Percentiles rank a stretch among this genome's conserved stretches.
phyloP scores from a whole-genome alignment of 2,888 invertebrate species.

The Eremobia ochroleuca region DNA sequence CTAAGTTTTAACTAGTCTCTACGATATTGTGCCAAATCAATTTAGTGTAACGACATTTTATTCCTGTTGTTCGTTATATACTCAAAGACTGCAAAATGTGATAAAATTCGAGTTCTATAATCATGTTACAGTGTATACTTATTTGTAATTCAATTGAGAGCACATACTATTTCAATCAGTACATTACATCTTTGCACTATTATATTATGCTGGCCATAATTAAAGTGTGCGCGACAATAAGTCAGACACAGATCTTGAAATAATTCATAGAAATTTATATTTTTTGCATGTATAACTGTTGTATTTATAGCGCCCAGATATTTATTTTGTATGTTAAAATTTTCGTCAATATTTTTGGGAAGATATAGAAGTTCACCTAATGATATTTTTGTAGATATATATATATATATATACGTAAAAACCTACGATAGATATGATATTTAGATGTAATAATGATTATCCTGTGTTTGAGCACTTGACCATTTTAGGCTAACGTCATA shows the following conservation, averaged over 20 bases:
- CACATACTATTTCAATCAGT: constrained; percentile 57
- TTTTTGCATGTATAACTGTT: constrained; percentile 73
- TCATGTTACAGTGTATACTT: constrained; percentile 65
- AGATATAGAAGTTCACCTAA: constrained; percentile 51
- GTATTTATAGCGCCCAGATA: constrained; percentile 70
- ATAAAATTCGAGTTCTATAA: constrained; percentile 75
- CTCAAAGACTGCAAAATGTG: constrained; percentile 86
- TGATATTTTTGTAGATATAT: constrained; percentile 68
- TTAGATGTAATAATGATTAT: constrained; percentile 47
- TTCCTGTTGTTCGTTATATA: constrained; percentile 72
- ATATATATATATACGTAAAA: constrained; percentile 57
- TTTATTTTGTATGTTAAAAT: constrained; percentile 75
- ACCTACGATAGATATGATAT: constrained; percentile 47
- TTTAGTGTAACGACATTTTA: constrained; percentile 70
- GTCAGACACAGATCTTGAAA: constrained; percentile 60
- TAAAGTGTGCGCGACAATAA: constrained; percentile 66
- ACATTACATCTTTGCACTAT: constrained; percentile 70
- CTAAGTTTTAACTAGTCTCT: constrained; percentile 78
- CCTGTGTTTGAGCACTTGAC: constrained; percentile 44
- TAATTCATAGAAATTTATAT: constrained; percentile 69
- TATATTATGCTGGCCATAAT: constrained; percentile 84
- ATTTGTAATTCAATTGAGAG: constrained; percentile 56
- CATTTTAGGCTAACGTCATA: constrained; percentile 32
- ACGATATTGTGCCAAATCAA: constrained; percentile 82
- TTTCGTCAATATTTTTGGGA: constrained; percentile 70